phyloP scores from a whole-genome alignment of 2,888 invertebrate species.

The Dyspetes luteomarginatus region DNA sequence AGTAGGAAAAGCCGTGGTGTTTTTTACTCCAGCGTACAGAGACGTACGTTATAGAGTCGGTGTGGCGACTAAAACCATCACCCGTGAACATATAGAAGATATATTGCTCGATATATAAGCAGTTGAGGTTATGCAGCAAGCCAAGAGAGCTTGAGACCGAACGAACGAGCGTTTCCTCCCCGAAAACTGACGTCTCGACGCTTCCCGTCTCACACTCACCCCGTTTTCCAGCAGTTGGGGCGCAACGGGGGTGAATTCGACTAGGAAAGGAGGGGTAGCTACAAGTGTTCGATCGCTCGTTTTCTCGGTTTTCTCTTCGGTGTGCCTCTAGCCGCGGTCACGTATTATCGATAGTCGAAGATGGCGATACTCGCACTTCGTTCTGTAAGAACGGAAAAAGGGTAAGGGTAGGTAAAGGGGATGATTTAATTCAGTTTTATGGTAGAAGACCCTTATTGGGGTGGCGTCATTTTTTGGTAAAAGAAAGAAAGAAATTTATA shows the following conservation, averaged over 20 bases:
- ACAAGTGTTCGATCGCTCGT: constrained; percentile 70
- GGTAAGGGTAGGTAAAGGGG: too few species aligned
- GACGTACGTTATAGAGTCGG: too few species aligned
- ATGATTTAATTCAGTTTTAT: too few species aligned
- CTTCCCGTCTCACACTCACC: constrained; percentile 4
- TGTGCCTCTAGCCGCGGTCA: constrained; percentile 18
- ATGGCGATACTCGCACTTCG: constrained; percentile 20
- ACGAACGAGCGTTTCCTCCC: constrained; percentile 45
- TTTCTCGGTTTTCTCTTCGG: constrained; percentile 56
- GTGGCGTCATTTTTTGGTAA: too few species aligned
- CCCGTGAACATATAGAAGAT: too few species aligned
- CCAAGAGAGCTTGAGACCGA: constrained; percentile 28
- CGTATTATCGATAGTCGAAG: constrained; percentile 4
- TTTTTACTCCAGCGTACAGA: background rate
- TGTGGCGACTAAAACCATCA: too few species aligned
- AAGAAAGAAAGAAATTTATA: too few species aligned
- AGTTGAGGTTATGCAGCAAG: constrained; percentile 51
- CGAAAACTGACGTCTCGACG: constrained; percentile 33
- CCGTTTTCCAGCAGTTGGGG: constrained; percentile 29
- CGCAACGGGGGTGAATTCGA: constrained; percentile 15
- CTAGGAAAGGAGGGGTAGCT: constrained; percentile 50
- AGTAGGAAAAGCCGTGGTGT: constrained; percentile 39
- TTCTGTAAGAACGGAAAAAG: too few species aligned
- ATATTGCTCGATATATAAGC: constrained; percentile 21
- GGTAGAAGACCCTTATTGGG: too few species aligned